phyloP scores from a whole-genome alignment of 2,797 vertebrate genomes.

The Danionella dracula region DNA sequence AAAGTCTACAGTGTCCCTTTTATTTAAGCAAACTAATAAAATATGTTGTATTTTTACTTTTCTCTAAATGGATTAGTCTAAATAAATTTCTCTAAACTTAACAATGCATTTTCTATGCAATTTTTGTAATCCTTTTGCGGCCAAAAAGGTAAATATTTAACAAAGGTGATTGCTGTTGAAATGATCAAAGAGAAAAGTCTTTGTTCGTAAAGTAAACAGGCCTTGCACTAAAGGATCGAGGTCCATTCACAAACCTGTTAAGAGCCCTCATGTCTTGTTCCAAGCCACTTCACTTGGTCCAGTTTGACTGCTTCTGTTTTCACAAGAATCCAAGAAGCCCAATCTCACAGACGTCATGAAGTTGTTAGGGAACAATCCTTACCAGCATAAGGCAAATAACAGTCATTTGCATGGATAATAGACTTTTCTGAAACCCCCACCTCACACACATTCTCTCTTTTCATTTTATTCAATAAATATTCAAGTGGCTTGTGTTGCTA shows the following conservation, averaged over 20 bases:
- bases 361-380: conserved; percentile 45
- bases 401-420: conserved; percentile 61
- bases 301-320: conserved; percentile 34
- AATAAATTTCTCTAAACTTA: too few relatives aligned
- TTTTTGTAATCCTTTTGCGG: conserved; percentile 49
- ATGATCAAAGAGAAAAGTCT: background rate
- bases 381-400: conserved; percentile 55
- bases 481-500: conserved; percentile 66
- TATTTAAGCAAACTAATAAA: too few relatives aligned
- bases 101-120: background rate
- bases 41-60: too few relatives aligned
- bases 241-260: conserved; percentile 12
- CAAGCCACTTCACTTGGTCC: conserved; percentile 32
- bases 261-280: conserved; percentile 34
- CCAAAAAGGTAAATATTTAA: conserved; percentile 41
- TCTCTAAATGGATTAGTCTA: too few relatives aligned
- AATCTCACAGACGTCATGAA: conserved; percentile 44
- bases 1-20: too few relatives aligned
- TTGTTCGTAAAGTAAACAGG: conserved; percentile 22
- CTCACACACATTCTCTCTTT: conserved; percentile 5
- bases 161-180: background rate
- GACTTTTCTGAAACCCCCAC: conserved; percentile 27
- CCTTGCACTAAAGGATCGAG: conserved; percentile 15
- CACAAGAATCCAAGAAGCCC: conserved; percentile 47
- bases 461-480: conserved; percentile 64